These are phyloP conservation scores for Petrosia ficiformis DNA, from an alignment of 37 sponge, comb jelly and placozoan genomes.

Conservation along the genomic window DNA sequence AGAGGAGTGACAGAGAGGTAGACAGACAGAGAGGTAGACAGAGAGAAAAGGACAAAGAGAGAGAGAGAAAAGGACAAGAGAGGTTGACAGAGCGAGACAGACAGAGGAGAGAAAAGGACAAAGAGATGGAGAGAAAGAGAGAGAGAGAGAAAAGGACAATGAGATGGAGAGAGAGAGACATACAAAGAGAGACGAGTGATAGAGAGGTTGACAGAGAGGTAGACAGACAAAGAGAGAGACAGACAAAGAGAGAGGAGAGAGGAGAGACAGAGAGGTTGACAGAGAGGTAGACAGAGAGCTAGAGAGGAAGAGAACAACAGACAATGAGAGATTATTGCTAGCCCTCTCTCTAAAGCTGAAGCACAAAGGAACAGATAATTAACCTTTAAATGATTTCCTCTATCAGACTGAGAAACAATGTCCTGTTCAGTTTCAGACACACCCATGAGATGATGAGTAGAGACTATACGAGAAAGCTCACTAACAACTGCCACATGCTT, in stretches of 20 bases:
- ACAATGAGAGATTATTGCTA: background rate
- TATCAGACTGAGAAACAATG: conserved; percentile 69
- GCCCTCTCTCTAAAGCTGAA: background rate
- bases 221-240: no score
- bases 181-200: no score
- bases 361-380: conserved; percentile 1
- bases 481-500: conserved; percentile 96
- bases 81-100: no score
- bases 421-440: conserved; percentile 92
- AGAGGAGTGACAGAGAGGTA: no score
- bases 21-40: no score
- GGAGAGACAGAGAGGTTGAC: no score
- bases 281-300: background rate
- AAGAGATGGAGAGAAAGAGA: background rate
- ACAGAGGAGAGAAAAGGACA: background rate
- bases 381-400: conserved; percentile 16
- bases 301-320: background rate
- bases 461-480: conserved; percentile 82
- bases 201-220: no score
- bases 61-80: background rate
- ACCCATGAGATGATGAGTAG: conserved; percentile 67
- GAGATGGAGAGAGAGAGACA: no score
- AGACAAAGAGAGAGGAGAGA: no score
- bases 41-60: no score
- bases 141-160: conserved; percentile 4